Conservation (phyloP, 2,888 invertebrate genomes). For the Dioctria linearis region DNA sequence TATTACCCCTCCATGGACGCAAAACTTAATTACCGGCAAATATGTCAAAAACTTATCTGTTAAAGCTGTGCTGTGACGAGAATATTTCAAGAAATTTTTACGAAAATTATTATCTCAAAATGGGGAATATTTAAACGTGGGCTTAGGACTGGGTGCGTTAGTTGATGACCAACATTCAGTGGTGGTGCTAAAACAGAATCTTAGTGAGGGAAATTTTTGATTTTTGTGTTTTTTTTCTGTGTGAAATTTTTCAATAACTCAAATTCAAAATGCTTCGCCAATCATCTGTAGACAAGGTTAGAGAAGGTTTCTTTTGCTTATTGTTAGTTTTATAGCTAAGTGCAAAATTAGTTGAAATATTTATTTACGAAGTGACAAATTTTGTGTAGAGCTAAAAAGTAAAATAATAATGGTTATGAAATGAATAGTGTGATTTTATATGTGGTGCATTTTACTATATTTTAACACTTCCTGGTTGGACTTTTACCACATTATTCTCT, state of each 20-base stretch:
- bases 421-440: neutral
- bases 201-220: neutral
- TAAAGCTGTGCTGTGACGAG: neutral
- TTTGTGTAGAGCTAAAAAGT: neutral
- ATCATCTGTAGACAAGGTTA: slow-evolving; percentile 34
- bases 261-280: slow-evolving; percentile 10
- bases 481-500: no score
- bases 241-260: neutral
- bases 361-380: neutral
- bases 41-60: slow-evolving; percentile 12
- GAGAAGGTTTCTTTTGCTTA: slow-evolving; percentile 8
- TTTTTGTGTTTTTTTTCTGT: neutral
- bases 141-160: neutral
- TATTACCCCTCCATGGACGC: slow-evolving; percentile 25
- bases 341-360: neutral
- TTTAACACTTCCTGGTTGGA: no score
- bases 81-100: slow-evolving; percentile 35
- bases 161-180: slow-evolving; percentile 9
- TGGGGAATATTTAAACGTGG: slow-evolving; percentile 35
- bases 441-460: no score
- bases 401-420: neutral
- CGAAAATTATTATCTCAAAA: slow-evolving; percentile 12
- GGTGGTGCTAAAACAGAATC: slow-evolving; percentile 1
- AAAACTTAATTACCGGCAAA: slow-evolving; percentile 17
- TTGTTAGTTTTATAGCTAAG: neutral